phyloP scores from a whole-genome alignment of 2,888 invertebrate genomes.

The Melanargia galathea region DNA sequence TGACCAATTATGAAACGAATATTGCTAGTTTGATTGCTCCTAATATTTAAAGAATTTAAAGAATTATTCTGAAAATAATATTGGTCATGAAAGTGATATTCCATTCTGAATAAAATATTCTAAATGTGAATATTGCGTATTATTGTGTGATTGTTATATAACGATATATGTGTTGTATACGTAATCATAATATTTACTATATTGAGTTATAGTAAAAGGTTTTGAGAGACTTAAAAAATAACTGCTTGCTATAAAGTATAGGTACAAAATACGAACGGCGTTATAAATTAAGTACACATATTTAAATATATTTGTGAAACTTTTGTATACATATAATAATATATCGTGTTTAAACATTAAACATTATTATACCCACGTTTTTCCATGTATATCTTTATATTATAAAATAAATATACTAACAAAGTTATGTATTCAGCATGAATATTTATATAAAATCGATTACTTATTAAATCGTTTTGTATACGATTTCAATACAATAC shows the following conservation, averaged over 20 bases:
- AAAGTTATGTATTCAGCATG: neutral
- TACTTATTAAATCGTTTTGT: neutral
- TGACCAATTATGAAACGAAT: slow-evolving; percentile 8
- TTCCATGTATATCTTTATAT: slow-evolving; percentile 17
- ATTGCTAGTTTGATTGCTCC: neutral
- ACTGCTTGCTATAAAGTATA: slow-evolving; percentile 13
- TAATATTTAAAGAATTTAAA: neutral
- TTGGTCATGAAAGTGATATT: slow-evolving; percentile 22
- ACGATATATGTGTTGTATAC: neutral
- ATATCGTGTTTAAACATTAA: neutral
- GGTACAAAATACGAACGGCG: slow-evolving; percentile 19
- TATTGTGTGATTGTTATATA: too few relatives aligned
- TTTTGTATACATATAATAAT: neutral
- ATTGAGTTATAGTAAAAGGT: slow-evolving; percentile 22
- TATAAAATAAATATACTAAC: neutral
- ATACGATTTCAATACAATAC: neutral
- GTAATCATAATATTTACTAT: slow-evolving; percentile 27
- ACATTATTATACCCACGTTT: slow-evolving; percentile 1
- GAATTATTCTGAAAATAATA: slow-evolving; percentile 10
- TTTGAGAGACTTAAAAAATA: slow-evolving; percentile 18
- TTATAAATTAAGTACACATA: neutral
- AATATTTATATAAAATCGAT: neutral
- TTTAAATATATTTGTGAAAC: neutral
- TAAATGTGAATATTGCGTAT: slow-evolving; percentile 22
- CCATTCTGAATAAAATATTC: slow-evolving; percentile 26